Evolutionary conservation across 2,113 vertebrate genomes (phyloP).

Genomic region (Laterallus jamaicensis): DNA sequence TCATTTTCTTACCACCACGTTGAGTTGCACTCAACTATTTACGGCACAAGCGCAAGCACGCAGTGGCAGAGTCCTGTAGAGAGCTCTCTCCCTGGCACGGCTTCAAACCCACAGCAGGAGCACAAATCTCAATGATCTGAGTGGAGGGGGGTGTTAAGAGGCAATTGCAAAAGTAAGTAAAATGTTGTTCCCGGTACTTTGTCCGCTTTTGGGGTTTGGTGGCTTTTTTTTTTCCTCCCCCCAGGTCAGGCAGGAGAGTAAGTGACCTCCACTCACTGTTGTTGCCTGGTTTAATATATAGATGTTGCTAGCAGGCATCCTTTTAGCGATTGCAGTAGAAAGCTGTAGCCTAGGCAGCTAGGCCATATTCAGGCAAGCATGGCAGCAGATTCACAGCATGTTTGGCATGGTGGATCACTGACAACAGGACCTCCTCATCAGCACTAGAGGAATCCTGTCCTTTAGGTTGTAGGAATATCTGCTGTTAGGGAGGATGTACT

Average conservation of each 20-base stretch:
- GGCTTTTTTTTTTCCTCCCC: not conserved
- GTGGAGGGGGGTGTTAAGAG: not conserved
- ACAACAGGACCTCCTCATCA: rapidly evolving
- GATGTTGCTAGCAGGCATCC: not conserved
- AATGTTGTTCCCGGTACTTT: not conserved
- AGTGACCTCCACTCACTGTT: not conserved
- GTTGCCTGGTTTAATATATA: not conserved
- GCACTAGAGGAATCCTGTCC: not conserved
- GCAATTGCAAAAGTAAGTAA: not conserved
- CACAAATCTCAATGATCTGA: not conserved
- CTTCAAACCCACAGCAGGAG: conserved; percentile 11
- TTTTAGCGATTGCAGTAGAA: not conserved
- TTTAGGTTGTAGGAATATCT: not conserved
- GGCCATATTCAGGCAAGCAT: not conserved
- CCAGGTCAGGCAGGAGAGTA: not conserved
- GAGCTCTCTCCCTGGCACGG: not conserved
- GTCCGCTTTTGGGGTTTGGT: not conserved
- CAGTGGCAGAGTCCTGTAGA: not conserved
- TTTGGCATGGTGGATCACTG: rapidly evolving
- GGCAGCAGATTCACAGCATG: not conserved
- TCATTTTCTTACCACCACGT: not conserved
- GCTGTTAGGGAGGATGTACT: not conserved
- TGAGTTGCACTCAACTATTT: not conserved
- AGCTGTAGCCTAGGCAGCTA: not conserved
- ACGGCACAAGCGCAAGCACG: not conserved